Conservation (phyloP, 2,797 vertebrate species). For the Eulemur rubriventer region DNA sequence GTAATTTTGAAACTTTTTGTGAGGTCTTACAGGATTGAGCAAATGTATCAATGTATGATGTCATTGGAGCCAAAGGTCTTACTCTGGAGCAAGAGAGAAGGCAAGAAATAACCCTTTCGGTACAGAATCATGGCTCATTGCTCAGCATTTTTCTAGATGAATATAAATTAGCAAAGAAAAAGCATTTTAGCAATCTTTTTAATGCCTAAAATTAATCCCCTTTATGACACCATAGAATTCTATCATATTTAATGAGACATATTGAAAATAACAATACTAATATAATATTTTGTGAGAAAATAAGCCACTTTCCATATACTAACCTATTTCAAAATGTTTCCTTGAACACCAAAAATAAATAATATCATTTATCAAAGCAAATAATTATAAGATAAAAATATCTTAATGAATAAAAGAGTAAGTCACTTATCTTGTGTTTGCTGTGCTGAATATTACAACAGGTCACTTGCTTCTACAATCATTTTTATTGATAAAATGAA, state of each 20-base stretch:
- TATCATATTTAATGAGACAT: neutral
- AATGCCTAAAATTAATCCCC: neutral
- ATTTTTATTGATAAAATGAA: neutral
- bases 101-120: neutral
- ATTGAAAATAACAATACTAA: neutral
- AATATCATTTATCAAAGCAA: neutral
- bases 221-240: neutral
- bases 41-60: neutral
- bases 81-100: neutral
- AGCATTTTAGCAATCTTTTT: neutral
- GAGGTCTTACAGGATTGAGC: neutral
- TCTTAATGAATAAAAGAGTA: neutral
- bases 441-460: neutral
- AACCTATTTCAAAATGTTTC: neutral
- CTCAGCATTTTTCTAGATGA: neutral
- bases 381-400: neutral
- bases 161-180: neutral
- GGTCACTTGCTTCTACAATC: neutral
- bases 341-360: neutral
- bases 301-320: neutral
- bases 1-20: neutral
- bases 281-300: neutral
- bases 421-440: neutral
- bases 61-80: neutral
- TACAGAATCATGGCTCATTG: neutral